Conservation (phyloP, 2,888 invertebrate genomes). For the Drymonia ruficornis region DNA sequence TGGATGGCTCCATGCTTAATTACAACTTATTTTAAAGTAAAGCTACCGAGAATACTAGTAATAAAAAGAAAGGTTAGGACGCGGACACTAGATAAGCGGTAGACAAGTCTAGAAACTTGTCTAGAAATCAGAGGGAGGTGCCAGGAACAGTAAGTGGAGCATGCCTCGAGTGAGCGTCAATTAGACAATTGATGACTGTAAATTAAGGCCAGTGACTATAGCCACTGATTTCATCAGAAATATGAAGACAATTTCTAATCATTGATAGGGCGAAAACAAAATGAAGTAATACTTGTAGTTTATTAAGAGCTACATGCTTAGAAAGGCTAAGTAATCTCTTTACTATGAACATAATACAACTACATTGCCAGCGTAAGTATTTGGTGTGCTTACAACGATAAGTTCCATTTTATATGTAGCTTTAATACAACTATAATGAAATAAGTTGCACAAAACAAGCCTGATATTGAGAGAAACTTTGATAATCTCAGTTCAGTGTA, state of each 20-base stretch:
- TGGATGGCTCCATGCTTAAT: no score
- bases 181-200: conserved; percentile 35
- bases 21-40: no score
- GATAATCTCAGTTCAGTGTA: conserved; percentile 19
- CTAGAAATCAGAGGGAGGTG: conserved; percentile 58
- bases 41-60: conserved; percentile 15
- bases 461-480: neutral
- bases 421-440: no score
- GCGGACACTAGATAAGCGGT: conserved; percentile 23
- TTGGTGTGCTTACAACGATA: no score
- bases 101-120: conserved; percentile 51
- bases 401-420: no score
- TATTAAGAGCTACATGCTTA: no score
- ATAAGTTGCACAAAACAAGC: neutral
- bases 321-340: no score
- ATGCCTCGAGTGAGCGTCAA: conserved; percentile 38
- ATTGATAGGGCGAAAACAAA: conserved; percentile 7
- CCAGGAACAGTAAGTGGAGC: conserved; percentile 54
- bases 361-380: no score
- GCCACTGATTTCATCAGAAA: conserved; percentile 6
- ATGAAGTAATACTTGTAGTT: no score
- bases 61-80: conserved; percentile 32
- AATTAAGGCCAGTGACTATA: conserved; percentile 8
- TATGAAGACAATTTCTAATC: conserved; percentile 11
- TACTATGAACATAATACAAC: no score